phyloP scores from a whole-genome alignment of 2,113 vertebrate species.

The Fulica atra region DNA sequence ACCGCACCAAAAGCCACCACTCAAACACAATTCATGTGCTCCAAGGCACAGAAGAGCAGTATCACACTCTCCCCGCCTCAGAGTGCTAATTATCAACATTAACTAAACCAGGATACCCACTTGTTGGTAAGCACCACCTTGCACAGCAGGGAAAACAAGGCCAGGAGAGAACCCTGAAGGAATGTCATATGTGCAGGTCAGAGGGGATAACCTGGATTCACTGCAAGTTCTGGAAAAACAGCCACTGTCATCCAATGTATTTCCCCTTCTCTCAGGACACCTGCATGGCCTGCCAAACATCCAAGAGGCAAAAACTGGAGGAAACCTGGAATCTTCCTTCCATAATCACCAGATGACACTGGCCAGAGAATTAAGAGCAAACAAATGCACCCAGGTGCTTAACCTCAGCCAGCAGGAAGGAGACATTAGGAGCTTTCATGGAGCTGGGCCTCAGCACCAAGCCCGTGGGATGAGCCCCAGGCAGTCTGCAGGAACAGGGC shows the following conservation, averaged over 20 bases:
- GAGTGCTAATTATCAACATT: not conserved
- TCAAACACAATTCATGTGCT: not conserved
- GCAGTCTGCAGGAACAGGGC: accelerated
- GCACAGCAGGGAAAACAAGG: not conserved
- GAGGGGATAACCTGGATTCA: not conserved
- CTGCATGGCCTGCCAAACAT: not conserved
- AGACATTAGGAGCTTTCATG: accelerated
- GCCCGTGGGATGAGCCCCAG: accelerated
- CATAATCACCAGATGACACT: accelerated
- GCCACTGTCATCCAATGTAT: not conserved
- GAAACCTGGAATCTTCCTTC: accelerated
- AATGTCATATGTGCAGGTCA: accelerated
- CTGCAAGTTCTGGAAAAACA: not conserved
- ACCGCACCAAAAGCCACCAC: not conserved
- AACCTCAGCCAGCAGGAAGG: accelerated
- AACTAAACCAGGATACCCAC: constrained; percentile 23
- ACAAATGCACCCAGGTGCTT: accelerated
- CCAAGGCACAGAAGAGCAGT: not conserved
- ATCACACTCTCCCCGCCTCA: not conserved
- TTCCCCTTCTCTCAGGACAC: not conserved
- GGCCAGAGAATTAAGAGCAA: not conserved
- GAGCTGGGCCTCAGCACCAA: not conserved
- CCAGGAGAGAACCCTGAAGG: not conserved
- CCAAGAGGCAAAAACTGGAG: not conserved
- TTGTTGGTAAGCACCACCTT: not conserved